Base-by-base conservation (phyloP, 2,888 invertebrate species). In the Nymphalis polychloros region DNA sequence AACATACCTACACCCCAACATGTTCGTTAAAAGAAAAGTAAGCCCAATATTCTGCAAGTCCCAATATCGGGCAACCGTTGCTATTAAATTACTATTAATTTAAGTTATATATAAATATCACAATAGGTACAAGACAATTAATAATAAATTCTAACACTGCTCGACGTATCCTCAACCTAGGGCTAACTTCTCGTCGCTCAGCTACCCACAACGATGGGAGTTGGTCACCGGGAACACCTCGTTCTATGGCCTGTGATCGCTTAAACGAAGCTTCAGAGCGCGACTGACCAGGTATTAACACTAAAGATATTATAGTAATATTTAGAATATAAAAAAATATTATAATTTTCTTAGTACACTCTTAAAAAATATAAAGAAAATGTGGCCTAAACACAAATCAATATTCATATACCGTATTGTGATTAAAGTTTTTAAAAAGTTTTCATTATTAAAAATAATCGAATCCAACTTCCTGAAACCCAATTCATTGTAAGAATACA, bases 91-190 rank as follows among this genome's bases (percentile, higher is more conserved):
- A 41, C 41, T 41, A 41, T 13, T 13, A 41, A 41, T 41, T 41
- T 13, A 41, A 41, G 2, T 41, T 41, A 41, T 13, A 41, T 41
- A 41, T 13, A 41, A 41, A 41, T 10, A 48, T 27, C 48, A 59
- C 49, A 49, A 31, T 31, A 41, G n/a, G 47, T 20, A 2, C 10
- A n/a, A 49, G 16, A 46, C 10, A 52, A 83, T 17, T 19, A 49
- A 49, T n/a, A 8, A 19, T n/a, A 49, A 50, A 41, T 17, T 62
- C 90, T 85, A 63, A 92, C 92, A 92, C 92, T 66, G 92, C 92
- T 70, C 91, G 79, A 49, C 92, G 79, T 19, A 92, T 83, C 52
- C 84, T 81, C 19, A 92, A 74, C 13, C 88, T 78, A 1, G 89
- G 90, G 68, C 89, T 80, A 67, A 91, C 84, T 23, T 88, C 90